Conservation (phyloP, 2,113 vertebrate species). For the Thunnus maccoyii region DNA sequence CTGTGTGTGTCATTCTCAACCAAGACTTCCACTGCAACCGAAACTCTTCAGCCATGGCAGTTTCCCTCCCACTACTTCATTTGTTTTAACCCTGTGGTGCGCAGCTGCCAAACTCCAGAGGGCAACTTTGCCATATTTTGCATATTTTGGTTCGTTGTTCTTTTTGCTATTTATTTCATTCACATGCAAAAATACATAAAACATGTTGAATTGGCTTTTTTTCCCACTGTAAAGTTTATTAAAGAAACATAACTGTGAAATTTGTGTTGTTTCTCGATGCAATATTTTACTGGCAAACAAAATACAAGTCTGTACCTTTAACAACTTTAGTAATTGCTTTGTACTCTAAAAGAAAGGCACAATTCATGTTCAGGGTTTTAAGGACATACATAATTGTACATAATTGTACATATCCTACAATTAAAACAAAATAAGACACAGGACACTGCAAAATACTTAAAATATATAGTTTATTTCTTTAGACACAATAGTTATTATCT, state of each 20-base stretch:
- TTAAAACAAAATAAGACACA: conserved; percentile 14
- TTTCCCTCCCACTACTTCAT: conserved; percentile 23
- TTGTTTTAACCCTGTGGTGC: conserved; percentile 52
- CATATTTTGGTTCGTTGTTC: conserved; percentile 68
- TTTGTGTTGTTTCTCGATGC: conserved; percentile 83
- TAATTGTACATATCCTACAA: neutral
- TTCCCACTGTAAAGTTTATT: conserved; percentile 81
- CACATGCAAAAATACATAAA: conserved; percentile 68
- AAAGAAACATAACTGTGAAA: conserved; percentile 82
- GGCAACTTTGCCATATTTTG: conserved; percentile 52
- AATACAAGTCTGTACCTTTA: conserved; percentile 10
- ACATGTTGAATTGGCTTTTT: conserved; percentile 77
- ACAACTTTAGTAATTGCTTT: neutral
- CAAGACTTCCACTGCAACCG: conserved; percentile 48
- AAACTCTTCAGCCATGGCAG: conserved; percentile 52
- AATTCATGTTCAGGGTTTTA: neutral
- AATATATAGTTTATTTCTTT: conserved; percentile 35
- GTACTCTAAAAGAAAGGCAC: neutral
- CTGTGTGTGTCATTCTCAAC: conserved; percentile 22
- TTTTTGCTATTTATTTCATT: conserved; percentile 82
- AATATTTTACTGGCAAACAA: conserved; percentile 45
- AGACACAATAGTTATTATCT: neutral
- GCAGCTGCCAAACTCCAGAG: conserved; percentile 51
- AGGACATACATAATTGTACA: neutral
- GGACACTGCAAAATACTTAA: neutral